Conservation (phyloP, 2,888 invertebrate species). For the Eumacrocentrus americanus region DNA sequence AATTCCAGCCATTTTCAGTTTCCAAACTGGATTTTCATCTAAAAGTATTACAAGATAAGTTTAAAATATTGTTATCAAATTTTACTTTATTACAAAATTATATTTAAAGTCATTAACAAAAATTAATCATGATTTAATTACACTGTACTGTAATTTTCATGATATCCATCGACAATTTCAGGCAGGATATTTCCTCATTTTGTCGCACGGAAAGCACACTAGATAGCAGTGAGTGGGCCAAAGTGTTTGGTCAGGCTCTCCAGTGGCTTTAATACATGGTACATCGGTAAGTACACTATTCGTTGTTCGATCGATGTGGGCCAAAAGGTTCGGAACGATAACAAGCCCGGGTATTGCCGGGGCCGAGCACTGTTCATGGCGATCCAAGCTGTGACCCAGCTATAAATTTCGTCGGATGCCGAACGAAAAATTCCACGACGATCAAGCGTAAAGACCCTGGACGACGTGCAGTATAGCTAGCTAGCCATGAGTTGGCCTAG, state of each 20-base stretch:
- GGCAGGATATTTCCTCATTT: background rate
- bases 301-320: conserved; percentile 29
- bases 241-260: conserved; percentile 7
- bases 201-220: background rate
- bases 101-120: too few relatives aligned
- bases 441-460: conserved; percentile 26
- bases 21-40: too few relatives aligned
- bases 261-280: conserved; percentile 7
- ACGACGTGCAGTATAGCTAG: conserved; percentile 28
- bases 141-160: background rate
- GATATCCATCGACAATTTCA: background rate
- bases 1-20: too few relatives aligned
- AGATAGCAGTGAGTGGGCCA: background rate
- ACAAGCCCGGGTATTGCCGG: conserved; percentile 44
- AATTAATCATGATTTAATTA: too few relatives aligned
- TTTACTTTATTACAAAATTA: too few relatives aligned
- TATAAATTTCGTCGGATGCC: conserved; percentile 52
- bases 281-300: conserved; percentile 8
- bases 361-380: conserved; percentile 48
- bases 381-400: conserved; percentile 55
- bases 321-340: conserved; percentile 46
- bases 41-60: too few relatives aligned
- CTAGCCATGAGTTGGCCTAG: too few relatives aligned
- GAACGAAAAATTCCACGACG: conserved; percentile 30
- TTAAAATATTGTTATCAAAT: too few relatives aligned